Conservation (phyloP, 2,888 invertebrate genomes). For the Tromatobia lineatoria region DNA sequence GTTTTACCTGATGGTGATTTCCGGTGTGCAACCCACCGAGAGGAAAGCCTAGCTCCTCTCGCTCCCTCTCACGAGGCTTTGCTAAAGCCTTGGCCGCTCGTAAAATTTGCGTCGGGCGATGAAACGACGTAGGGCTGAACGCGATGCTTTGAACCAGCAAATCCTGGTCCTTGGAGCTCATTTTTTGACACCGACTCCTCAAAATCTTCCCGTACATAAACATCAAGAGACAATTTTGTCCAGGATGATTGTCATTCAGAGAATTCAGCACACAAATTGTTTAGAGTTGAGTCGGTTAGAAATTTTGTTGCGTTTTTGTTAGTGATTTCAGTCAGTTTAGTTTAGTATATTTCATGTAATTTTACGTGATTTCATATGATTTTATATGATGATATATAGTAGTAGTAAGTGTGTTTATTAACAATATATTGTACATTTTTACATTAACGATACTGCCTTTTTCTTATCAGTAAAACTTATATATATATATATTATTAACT, state of each 20-base stretch:
- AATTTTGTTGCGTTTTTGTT: no score
- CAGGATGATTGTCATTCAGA: neutral
- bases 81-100: neutral
- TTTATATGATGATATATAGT: no score
- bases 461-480: no score
- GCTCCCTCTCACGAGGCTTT: neutral
- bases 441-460: no score
- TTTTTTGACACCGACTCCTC: neutral
- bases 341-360: no score
- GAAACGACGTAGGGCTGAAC: neutral
- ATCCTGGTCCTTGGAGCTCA: neutral
- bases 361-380: no score
- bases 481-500: no score
- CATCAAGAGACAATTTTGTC: neutral
- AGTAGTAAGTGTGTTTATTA: no score
- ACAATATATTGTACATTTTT: no score
- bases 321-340: no score
- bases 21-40: slow-evolving; percentile 32
- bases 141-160: neutral
- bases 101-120: slow-evolving; percentile 18
- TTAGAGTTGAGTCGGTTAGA: no score
- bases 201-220: neutral
- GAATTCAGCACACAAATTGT: no score
- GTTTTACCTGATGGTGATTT: slow-evolving; percentile 45
- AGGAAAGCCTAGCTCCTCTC: neutral